Conservation (phyloP, 2,113 vertebrate genomes). For the Bos taurus region DNA sequence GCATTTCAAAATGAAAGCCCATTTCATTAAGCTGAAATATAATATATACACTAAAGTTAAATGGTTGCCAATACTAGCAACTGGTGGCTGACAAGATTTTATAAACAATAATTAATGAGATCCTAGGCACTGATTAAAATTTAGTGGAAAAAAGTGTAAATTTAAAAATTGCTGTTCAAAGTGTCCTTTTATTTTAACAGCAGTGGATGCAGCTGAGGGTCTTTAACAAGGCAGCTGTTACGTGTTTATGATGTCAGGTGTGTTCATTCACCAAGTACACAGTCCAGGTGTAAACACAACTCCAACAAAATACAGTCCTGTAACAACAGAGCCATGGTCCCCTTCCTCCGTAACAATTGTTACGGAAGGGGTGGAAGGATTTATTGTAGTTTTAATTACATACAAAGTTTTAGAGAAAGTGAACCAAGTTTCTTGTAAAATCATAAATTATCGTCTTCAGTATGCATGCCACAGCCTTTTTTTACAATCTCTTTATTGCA, state of each 20-base stretch:
- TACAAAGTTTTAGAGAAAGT: constrained; percentile 53
- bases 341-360: constrained; percentile 36
- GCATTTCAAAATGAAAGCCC: constrained; percentile 61
- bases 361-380: background rate
- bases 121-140: constrained; percentile 36
- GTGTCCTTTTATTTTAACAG: background rate
- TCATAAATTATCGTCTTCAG: constrained; percentile 5
- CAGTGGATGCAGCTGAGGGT: background rate
- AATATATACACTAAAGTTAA: constrained; percentile 36
- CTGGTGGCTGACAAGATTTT: constrained; percentile 50
- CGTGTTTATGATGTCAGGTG: background rate
- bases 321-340: background rate
- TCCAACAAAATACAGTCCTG: background rate
- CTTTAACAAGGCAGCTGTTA: background rate
- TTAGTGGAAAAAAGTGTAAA: constrained; percentile 25
- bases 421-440: constrained; percentile 33
- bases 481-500: constrained; percentile 57
- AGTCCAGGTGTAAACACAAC: accelerated
- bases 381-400: constrained; percentile 46
- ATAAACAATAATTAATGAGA: constrained; percentile 64
- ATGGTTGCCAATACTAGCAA: constrained; percentile 39
- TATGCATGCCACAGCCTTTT: background rate
- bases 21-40: constrained; percentile 69
- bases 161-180: background rate
- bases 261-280: background rate